phyloP scores from a whole-genome alignment of 2,113 vertebrate species.

The Gymnorhina tibicen region DNA sequence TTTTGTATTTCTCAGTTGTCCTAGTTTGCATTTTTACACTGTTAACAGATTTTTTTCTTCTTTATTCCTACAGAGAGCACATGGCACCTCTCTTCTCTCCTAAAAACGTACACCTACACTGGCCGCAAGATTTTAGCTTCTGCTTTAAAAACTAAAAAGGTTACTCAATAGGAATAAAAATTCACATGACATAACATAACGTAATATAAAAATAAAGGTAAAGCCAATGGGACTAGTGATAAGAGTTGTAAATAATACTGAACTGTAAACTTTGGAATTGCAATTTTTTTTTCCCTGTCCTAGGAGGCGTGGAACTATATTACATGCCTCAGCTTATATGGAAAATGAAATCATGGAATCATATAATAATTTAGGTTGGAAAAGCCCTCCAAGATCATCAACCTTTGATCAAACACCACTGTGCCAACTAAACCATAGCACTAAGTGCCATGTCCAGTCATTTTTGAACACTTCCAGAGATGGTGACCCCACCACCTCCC shows the following conservation, averaged over 20 bases:
- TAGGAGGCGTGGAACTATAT: background rate
- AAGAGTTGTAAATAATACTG: background rate
- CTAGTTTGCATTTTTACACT: slow-evolving; percentile 23
- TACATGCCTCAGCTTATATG: background rate
- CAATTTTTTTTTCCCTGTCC: background rate
- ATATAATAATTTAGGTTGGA: background rate
- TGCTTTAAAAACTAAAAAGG: slow-evolving; percentile 57
- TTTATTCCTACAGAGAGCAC: slow-evolving; percentile 65
- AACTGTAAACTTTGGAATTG: background rate
- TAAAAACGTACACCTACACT: slow-evolving; percentile 39
- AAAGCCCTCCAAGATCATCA: background rate
- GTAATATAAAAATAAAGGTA: slow-evolving; percentile 10
- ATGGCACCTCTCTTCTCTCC: slow-evolving; percentile 56
- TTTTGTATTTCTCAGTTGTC: slow-evolving; percentile 26
- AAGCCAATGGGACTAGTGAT: background rate
- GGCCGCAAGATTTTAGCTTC: slow-evolving; percentile 30
- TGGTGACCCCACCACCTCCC: background rate
- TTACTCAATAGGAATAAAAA: slow-evolving; percentile 54
- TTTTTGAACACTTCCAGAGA: background rate
- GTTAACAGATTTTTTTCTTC: slow-evolving; percentile 64
- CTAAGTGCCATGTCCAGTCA: background rate
- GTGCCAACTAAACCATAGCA: background rate
- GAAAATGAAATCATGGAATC: background rate
- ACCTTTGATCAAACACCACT: background rate
- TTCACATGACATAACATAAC: background rate